phyloP scores from a whole-genome alignment of 2,113 vertebrate species.

The Terrapene triunguis region DNA sequence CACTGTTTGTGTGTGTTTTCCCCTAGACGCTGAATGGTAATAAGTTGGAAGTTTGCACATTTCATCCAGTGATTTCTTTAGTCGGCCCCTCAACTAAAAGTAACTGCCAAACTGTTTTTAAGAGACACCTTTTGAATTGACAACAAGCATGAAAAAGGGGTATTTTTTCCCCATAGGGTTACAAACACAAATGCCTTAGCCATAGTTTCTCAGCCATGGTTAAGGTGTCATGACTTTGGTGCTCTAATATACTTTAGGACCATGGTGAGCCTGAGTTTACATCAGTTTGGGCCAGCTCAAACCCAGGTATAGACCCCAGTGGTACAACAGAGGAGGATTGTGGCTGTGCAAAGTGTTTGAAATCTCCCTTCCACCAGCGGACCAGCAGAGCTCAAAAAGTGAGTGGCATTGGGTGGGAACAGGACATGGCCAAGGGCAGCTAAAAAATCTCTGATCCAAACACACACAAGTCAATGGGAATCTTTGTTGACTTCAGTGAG shows the following conservation, averaged over 20 bases:
- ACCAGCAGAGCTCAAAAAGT: background rate
- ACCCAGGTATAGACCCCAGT: conserved; percentile 24
- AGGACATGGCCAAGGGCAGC: too few relatives aligned
- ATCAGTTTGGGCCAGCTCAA: conserved; percentile 54
- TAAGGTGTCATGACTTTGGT: conserved; percentile 55
- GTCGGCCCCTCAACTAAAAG: conserved; percentile 24
- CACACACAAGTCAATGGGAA: background rate
- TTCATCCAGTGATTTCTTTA: background rate
- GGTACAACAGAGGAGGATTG: conserved; percentile 58
- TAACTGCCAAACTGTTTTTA: conserved; percentile 6
- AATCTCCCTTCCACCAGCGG: conserved; percentile 15
- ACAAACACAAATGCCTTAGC: conserved; percentile 45
- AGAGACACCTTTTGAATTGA: conserved; percentile 15
- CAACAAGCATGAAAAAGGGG: conserved; percentile 8
- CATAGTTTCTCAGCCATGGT: conserved; percentile 31
- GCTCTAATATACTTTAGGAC: conserved; percentile 26
- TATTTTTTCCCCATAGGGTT: conserved; percentile 36
- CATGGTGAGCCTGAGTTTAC: conserved; percentile 42
- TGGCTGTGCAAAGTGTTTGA: conserved; percentile 31
- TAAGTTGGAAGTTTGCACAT: background rate
- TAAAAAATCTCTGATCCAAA: background rate
- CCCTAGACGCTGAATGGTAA: background rate
- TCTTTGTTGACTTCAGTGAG: background rate
- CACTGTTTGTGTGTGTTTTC: background rate
- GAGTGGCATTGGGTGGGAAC: background rate